These are phyloP conservation scores for Homarus gammarus DNA, from an alignment of 2,888 invertebrate genomes.

Conservation along the genomic window DNA sequence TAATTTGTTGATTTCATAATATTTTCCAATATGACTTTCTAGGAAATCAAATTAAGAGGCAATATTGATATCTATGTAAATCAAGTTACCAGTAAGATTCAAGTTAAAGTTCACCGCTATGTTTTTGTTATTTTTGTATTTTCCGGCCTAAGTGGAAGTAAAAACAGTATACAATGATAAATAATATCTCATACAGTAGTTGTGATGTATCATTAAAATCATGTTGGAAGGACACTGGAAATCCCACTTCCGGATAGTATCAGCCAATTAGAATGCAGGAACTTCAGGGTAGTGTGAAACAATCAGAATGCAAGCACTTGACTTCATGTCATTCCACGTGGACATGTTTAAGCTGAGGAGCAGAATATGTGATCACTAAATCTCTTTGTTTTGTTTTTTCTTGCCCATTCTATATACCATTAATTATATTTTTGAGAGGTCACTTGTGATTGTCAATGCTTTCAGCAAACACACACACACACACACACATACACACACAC, in stretches of 20 bases:
- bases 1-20: neutral
- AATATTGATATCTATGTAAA: neutral
- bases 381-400: constrained; percentile 7
- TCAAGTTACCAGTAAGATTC: neutral
- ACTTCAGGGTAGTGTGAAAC: too few relatives aligned
- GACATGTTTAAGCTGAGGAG: neutral
- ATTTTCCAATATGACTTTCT: neutral
- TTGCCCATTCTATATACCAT: neutral
- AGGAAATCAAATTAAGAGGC: neutral
- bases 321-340: neutral
- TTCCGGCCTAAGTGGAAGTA: neutral
- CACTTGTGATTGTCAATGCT: constrained; percentile 54
- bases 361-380: neutral
- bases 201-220: neutral
- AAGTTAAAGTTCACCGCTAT: neutral
- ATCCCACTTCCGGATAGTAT: neutral
- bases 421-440: neutral
- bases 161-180: neutral
- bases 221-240: neutral
- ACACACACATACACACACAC: too few relatives aligned
- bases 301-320: neutral
- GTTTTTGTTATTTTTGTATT: neutral
- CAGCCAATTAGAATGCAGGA: neutral
- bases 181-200: neutral
- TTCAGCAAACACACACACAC: constrained; percentile 16